Evolutionary conservation across 92 coral and sea anemone genomes (phyloP).

Genomic region (Heteractis magnifica): DNA sequence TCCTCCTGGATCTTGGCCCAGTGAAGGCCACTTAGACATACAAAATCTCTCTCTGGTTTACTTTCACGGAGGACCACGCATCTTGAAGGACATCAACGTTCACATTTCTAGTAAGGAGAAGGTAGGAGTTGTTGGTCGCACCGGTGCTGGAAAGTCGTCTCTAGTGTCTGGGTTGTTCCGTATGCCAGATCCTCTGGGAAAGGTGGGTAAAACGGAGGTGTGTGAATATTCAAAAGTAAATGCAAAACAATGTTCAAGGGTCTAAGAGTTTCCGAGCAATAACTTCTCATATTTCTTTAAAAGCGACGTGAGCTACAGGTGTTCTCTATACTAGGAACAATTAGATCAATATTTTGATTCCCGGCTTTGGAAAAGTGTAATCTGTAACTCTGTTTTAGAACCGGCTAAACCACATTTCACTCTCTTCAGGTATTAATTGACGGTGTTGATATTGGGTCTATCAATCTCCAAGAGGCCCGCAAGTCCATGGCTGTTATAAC

Average conservation of each 20-base stretch:
- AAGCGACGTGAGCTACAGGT: too few relatives aligned
- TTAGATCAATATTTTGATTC: too few relatives aligned
- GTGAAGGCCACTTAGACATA: constrained; percentile 19
- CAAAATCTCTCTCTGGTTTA: constrained; percentile 33
- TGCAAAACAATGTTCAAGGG: too few relatives aligned
- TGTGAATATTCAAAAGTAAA: too few relatives aligned
- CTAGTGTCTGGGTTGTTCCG: constrained; percentile 47
- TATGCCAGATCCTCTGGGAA: too few relatives aligned
- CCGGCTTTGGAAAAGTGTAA: too few relatives aligned
- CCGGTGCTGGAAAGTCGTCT: constrained; percentile 62
- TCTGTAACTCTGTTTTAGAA: too few relatives aligned
- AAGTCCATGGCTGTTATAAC: constrained; percentile 43
- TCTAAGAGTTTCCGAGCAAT: too few relatives aligned
- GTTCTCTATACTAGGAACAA: too few relatives aligned
- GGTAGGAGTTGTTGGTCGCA: constrained; percentile 57
- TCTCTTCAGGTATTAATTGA: constrained; percentile 36
- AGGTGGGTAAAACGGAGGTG: too few relatives aligned
- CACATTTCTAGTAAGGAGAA: constrained; percentile 30
- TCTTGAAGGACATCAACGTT: constrained; percentile 22
- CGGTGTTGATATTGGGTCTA: constrained; percentile 31
- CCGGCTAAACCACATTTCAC: too few relatives aligned
- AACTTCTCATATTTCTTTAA: too few relatives aligned
- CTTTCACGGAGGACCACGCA: constrained; percentile 13
- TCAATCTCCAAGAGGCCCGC: constrained; percentile 47
- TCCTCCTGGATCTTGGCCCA: constrained; percentile 44